Base-by-base conservation (phyloP, 1,140 invertebrate genomes). In the Nymphalis io region DNA sequence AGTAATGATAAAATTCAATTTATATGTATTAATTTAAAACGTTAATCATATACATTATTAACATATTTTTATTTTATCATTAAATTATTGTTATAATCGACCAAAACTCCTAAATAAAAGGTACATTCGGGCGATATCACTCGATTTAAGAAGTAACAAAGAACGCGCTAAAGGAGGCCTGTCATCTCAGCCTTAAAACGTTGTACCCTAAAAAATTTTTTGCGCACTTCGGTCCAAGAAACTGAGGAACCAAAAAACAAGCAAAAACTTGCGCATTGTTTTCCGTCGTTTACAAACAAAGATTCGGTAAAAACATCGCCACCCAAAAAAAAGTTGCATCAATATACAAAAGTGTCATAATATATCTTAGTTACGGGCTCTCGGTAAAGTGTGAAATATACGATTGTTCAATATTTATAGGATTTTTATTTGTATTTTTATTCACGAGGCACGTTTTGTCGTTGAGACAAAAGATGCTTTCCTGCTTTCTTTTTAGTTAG, bases 341-440 rank as follows among this genome's bases (percentile, higher is more conserved):
- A 79, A 83, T 74, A 83, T 79, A 82, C 64, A 71, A 79, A 62
- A 73, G 74, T 75, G 85, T 86, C 85, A 88, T 86, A 85, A 88
- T 87, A 88, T 87, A 89, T 89, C 84, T 83, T 79, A 81, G 81
- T 87, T 87, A 84, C 79, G 23, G 77, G 73, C 79, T 77, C 80
- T 60, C 63, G 60, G 79, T 78, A 81, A 83, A 90, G 88, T 90
- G 88, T 88, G 83, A 90, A 88, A 87, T 88, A 87, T 88, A 88
- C 75, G 76, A 74, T 79, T 82, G 81, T 82, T 85, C 83, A 85
- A 88, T 88, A 90, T 90, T 87, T 90, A 88, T 85, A 88, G 75
- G 80, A 83, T 81, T 85, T 88, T 88, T 88, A 86, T 88, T 88
- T 88, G 76, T 85, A 74, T 86, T 88, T 90, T 90, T 90, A 88